A percentile compares a stretch with the other conserved stretches of the same genome.
phyloP scores from a whole-genome alignment of 2,797 vertebrate species.

The Alfaro cultratus region DNA sequence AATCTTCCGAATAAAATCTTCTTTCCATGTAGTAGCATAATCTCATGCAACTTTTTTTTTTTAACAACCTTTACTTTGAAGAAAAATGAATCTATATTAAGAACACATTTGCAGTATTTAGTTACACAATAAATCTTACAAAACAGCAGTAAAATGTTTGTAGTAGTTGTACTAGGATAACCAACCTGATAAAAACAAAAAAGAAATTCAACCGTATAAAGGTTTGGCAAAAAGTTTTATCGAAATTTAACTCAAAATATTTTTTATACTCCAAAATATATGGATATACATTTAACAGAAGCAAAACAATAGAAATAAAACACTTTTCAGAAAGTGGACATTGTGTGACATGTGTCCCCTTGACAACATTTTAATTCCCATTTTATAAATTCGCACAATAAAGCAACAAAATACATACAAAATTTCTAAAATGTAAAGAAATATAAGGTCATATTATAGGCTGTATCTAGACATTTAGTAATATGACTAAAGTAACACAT shows the following conservation, averaged over 20 bases:
- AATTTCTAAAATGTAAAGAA: not conserved
- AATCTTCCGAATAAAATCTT: not conserved
- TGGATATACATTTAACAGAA: not conserved
- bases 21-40: not conserved
- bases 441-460: not conserved
- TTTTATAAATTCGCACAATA: not conserved
- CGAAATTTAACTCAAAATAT: too few species aligned
- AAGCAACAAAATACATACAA: not conserved
- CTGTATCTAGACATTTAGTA: not conserved
- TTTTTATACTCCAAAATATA: not conserved
- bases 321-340: not conserved
- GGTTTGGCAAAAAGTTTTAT: not conserved
- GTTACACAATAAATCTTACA: not conserved
- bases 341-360: not conserved
- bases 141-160: not conserved
- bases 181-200: not conserved
- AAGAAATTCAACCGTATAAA: not conserved
- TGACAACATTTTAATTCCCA: not conserved
- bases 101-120: not conserved
- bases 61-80: not conserved
- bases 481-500: not conserved
- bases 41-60: not conserved
- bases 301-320: not conserved
- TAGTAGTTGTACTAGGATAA: not conserved
- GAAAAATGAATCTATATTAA: not conserved